Base-by-base conservation (phyloP, 2,797 vertebrate genomes). In the Karalla daura region DNA sequence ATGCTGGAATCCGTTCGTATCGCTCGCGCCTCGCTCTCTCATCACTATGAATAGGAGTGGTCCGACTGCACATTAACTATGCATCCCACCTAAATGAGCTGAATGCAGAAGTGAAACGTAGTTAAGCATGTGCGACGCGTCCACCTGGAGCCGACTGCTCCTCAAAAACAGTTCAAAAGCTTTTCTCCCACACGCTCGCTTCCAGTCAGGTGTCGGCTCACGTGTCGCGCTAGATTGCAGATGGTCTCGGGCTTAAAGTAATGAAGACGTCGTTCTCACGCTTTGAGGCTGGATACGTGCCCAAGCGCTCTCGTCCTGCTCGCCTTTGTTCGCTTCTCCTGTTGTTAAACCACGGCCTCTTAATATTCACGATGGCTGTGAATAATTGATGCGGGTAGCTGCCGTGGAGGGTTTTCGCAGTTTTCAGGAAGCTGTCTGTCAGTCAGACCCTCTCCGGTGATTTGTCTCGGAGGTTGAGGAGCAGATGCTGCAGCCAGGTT, bases 381-480 rank as follows among this genome's bases (percentile, higher is more conserved):
- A 76, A 66, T 50, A 54, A 76, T 50, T 70, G 45, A 32, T 7
- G 2, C 17, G 0, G 35, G n/a, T n/a, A 39, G 27, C 6, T 14
- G 6, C 27, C 21, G 35, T 46, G 10, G 11, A 36, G 66, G 30
- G 60, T 68, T 20, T 17, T 28, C 27, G 21, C 62, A 33, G 54
- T 54, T 72, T 59, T 63, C 21, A 21, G 53, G 30, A 49, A 66
- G 27, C 23, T 56, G 74, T 81, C 46, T 46, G 47, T 76, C 74
- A 74, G 60, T 66, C 36, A 36, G 40, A 15, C 43, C 51, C 21
- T 66, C 43, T 64, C 46, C 60, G 62, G 70, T 81, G 65, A 86
- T 85, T 72, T 63, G 56, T 84, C 70, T 84, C 63, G n/a, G 69
- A 71, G 69, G 70, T 70, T 74, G 66, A 66, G 63, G 68, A 68